Evolutionary conservation across 2,888 invertebrate genomes (phyloP), one percentile per base, ranked within the genome.

Genomic region (Drosophila pseudotakahashii): DNA sequence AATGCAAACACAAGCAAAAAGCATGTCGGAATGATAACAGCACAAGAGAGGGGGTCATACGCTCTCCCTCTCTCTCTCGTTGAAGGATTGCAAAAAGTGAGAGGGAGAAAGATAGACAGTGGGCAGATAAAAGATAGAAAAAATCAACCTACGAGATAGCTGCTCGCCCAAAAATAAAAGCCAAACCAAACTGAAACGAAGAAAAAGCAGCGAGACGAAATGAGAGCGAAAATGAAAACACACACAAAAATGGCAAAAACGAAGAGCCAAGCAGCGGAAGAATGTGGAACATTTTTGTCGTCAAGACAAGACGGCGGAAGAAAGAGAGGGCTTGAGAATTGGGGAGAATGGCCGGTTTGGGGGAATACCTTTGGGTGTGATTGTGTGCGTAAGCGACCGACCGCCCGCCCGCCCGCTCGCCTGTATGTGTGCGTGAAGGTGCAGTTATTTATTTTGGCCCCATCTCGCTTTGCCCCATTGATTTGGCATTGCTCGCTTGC

Each of bases 181-280:
- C 54, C 57, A 74, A 70, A 71, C 30, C 48, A 30, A 59, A 41
- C 39, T 45, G 52, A 42, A 61, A 45, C 47, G 51, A 54, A 63
- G 59, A 62, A 71, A 79, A 52, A 41, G 70, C 48, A 68, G 58
- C 57, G 51, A 84, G 54, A 76, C 74, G 67, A 86, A 84, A 81
- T 77, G 87, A 88, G 84, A 84, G 88, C 88, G 84, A 88, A 84
- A 88, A 82, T 75, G 66, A 73, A 88, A 88, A 88, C 77, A 71
- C 62, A 63, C 51, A 75, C 44, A 47, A 70, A 79, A 82, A 69
- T 73, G 34, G 66, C 67, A 63, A 66, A 69, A 66, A 52, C 48
- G 34, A 61, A 62, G 47, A 30, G 45, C 47, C 68, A 52, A 64
- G 63, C 75, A 77, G 77, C 80, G 70, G 73, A 88, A 88, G 84